Evolutionary conservation across 2,888 invertebrate genomes (phyloP), one percentile per base, ranked within the genome.

Genomic region (Linyphia triangularis): DNA sequence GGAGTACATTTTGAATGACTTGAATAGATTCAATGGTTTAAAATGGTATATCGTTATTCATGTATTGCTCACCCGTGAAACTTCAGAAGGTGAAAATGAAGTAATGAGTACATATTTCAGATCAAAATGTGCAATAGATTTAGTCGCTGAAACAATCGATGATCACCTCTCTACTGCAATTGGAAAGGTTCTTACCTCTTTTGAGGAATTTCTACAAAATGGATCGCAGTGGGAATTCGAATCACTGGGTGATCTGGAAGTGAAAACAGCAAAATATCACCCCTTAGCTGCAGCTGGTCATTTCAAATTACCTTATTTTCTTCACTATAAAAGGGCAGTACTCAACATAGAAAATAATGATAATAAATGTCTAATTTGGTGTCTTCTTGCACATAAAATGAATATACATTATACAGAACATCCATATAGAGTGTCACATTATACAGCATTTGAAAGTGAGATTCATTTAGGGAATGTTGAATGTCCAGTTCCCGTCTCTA

Each of bases 341-440:
- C 10, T 77, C n/a, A 77, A 59, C 59, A 59, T 77, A 4, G 26
- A 28, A 22, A 77, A 77, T 30, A n/a, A n/a, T 16, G 77, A 77
- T 19, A 13, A 59, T 13, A 51, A 59, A 77, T 77, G 77, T n/a
- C 26, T 77, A 19, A 4, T 77, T 6, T 77, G 30, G 33, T 19
- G 16, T 6, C 16, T 77, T 19, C 22, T 77, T 28, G 77, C 77
- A 9, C n/a, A n/a, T n/a, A n/a, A n/a, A n/a, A n/a, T n/a, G n/a
- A 2, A 7, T 75, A 57, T 57, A 57, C 26, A 57, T 59, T 19
- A n/a, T n/a, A 13, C 13, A 9, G 51, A 51, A 9, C 13, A 51
- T 51, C 5, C 16, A 5, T n/a, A 51, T 16, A 24, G 59, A 7
- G 57, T 75, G 16, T 26, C 4, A 24, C 19, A 26, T n/a, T 75